Conservation (phyloP, 30 jellyfish, hydroid and myxozoan species). For the Catostylus mosaicus region DNA sequence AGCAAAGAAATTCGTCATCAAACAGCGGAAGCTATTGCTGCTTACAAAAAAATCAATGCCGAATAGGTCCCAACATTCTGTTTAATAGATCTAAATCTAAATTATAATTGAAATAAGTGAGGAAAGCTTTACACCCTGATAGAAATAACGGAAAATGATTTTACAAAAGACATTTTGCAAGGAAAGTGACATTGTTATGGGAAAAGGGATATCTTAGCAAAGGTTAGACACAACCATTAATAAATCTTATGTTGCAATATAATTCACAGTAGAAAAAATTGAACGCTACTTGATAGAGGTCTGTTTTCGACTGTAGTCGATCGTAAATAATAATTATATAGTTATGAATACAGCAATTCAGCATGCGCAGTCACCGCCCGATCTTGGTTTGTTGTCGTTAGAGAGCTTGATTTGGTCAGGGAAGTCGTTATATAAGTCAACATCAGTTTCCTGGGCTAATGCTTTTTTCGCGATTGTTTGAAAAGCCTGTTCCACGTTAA, state of each 20-base stretch:
- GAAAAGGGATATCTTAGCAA: neutral
- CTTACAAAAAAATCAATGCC: no score
- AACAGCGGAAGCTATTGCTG: no score
- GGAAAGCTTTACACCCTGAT: no score
- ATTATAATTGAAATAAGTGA: no score
- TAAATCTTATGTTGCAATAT: neutral
- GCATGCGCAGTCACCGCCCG: slow-evolving; percentile 98
- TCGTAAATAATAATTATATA: neutral
- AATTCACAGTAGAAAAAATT: slow-evolving; percentile 11
- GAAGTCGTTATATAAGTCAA: slow-evolving; percentile 96
- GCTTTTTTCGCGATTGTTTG: slow-evolving; percentile 99
- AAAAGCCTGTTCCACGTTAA: slow-evolving; percentile 98
- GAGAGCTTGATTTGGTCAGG: slow-evolving; percentile 98
- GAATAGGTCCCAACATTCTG: no score
- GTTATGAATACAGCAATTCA: slow-evolving; percentile 23
- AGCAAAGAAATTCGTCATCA: no score
- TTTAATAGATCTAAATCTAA: no score
- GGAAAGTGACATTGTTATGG: neutral
- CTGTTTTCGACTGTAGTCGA: slow-evolving; percentile 2
- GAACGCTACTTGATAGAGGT: slow-evolving; percentile 14
- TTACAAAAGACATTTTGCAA: neutral
- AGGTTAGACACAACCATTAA: neutral
- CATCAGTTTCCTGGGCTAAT: slow-evolving; percentile 98
- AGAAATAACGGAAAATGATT: no score
- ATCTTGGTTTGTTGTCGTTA: slow-evolving; percentile 89